These are phyloP conservation scores for Pachyrhynchus sulphureomaculatus DNA, from an alignment of 1,140 invertebrate genomes.

Conservation along the genomic window DNA sequence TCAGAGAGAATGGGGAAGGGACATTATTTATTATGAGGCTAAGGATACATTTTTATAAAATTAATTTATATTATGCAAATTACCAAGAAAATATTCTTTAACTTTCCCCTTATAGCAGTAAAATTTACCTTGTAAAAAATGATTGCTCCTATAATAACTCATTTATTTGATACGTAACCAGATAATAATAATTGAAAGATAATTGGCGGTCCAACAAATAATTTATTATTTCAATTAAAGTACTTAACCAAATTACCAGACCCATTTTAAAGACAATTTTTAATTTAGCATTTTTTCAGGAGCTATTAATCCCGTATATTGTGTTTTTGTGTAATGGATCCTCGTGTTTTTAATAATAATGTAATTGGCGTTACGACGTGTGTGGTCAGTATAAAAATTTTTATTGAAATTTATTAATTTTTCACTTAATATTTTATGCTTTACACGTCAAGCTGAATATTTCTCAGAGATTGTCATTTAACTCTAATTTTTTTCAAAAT, in stretches of 20 bases:
- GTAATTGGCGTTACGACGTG: constrained; percentile 20
- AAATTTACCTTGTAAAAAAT: constrained; percentile 16
- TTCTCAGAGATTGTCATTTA: too few relatives aligned
- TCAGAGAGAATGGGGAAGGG: too few relatives aligned
- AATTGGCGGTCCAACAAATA: constrained; percentile 11
- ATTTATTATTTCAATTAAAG: constrained; percentile 29
- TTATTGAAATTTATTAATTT: too few relatives aligned
- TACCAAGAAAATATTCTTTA: too few relatives aligned
- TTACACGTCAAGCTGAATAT: too few relatives aligned
- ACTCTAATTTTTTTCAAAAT: too few relatives aligned
- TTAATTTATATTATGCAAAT: too few relatives aligned
- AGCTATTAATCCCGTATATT: constrained; percentile 15
- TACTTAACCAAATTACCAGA: constrained; percentile 25
- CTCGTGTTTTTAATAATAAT: constrained; percentile 24
- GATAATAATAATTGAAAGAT: constrained; percentile 28
- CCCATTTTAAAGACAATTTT: constrained; percentile 27
- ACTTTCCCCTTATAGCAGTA: too few relatives aligned
- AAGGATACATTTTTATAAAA: too few relatives aligned
- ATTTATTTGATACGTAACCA: constrained; percentile 16
- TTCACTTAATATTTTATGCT: too few relatives aligned
- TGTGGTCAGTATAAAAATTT: constrained; percentile 19
- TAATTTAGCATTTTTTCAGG: constrained; percentile 25
- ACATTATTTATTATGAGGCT: too few relatives aligned
- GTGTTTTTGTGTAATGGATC: constrained; percentile 6
- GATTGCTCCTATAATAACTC: constrained; percentile 19